These are phyloP conservation scores for Bucorvus abyssinicus DNA, from an alignment of 2,797 vertebrate species.

Conservation along the genomic window DNA sequence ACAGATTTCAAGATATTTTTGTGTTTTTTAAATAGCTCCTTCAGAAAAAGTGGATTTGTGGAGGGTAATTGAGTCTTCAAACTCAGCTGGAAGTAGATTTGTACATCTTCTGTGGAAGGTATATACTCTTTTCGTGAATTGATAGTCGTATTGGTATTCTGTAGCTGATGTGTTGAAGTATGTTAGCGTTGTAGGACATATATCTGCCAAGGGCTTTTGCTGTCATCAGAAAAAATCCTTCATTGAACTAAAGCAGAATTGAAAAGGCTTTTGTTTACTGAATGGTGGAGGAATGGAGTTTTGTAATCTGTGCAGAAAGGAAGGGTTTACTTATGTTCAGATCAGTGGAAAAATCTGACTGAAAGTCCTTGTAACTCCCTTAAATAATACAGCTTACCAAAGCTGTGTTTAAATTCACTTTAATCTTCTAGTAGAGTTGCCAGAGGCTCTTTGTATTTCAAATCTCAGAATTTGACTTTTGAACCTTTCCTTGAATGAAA, in stretches of 20 bases:
- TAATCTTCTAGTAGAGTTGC: not conserved
- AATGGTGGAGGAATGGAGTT: not conserved
- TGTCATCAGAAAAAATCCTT: not conserved
- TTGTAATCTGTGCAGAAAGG: not conserved
- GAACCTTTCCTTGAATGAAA: not conserved
- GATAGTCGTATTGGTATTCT: not conserved
- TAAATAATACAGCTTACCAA: not conserved
- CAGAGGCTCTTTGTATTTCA: not conserved
- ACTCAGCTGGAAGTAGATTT: constrained; percentile 18
- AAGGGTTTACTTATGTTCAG: not conserved
- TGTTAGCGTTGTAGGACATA: not conserved
- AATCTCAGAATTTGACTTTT: not conserved
- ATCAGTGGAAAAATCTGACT: not conserved
- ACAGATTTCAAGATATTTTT: not conserved
- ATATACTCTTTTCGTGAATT: not conserved
- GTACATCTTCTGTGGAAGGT: constrained; percentile 78
- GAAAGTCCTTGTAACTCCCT: not conserved
- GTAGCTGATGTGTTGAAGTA: not conserved
- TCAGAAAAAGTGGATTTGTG: constrained; percentile 72
- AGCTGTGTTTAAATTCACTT: not conserved
- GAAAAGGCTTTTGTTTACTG: not conserved
- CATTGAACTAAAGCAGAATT: not conserved
- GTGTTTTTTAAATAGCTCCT: constrained; percentile 57
- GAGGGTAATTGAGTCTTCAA: constrained; percentile 65
- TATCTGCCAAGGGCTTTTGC: not conserved